phyloP scores from a whole-genome alignment of 1,140 invertebrate species.

The Zophobas atratus region DNA sequence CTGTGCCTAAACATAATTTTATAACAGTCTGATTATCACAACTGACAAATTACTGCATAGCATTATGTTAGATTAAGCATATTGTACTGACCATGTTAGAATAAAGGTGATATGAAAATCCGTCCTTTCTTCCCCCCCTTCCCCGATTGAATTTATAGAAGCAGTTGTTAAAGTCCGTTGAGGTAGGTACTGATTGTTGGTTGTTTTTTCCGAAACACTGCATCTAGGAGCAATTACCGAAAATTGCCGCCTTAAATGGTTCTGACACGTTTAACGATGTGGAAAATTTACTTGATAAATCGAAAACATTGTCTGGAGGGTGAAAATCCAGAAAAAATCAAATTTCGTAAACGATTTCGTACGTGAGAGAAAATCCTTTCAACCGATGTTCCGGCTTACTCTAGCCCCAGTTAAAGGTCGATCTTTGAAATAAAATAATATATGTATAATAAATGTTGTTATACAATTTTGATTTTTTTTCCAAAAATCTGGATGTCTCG shows the following conservation, averaged over 20 bases:
- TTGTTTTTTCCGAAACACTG: constrained; percentile 12
- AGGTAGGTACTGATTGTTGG: neutral
- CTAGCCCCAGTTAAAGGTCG: no score
- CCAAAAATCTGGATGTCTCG: no score
- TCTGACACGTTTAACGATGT: constrained; percentile 28
- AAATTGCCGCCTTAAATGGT: constrained; percentile 33
- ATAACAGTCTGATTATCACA: constrained; percentile 51
- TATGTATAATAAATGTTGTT: no score
- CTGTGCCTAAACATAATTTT: constrained; percentile 52
- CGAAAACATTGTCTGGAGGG: constrained; percentile 11
- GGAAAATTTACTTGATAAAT: constrained; percentile 37
- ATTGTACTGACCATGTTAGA: constrained; percentile 46
- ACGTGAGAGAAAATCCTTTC: constrained; percentile 1
- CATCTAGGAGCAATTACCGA: constrained; percentile 3
- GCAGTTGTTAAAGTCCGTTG: no score
- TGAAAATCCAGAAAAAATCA: constrained; percentile 21
- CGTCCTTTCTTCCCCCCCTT: neutral
- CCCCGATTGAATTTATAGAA: no score
- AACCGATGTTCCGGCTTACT: neutral
- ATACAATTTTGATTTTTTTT: no score
- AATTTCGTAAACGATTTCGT: neutral
- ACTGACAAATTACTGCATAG: constrained; percentile 25
- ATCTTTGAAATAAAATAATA: no score
- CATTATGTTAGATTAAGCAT: constrained; percentile 41
- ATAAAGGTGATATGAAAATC: constrained; percentile 28